Conservation (phyloP, 2,113 vertebrate genomes). For the Lipophrys pholis region DNA sequence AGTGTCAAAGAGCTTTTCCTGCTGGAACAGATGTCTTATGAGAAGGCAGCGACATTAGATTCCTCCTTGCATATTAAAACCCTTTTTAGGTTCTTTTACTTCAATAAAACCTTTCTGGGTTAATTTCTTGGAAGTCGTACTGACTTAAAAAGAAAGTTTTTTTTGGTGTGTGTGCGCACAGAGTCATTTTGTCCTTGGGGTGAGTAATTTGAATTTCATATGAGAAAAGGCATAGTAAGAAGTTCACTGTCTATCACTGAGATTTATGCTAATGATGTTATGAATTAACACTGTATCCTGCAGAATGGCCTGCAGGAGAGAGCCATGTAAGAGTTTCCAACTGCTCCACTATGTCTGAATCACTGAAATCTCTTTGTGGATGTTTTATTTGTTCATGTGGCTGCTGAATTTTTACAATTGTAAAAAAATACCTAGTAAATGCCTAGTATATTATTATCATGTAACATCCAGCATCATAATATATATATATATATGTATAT, state of each 20-base stretch:
- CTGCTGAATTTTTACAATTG: no score
- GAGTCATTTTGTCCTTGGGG: no score
- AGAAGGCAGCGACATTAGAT: conserved; percentile 24
- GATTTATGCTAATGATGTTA: background rate
- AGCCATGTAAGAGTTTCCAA: background rate
- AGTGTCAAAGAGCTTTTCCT: conserved; percentile 21
- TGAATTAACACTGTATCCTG: background rate
- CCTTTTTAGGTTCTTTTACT: background rate
- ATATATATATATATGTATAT: no score
- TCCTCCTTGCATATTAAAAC: background rate
- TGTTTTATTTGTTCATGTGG: conserved; percentile 19
- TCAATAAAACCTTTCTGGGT: no score
- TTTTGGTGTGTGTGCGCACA: no score
- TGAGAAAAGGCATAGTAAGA: background rate
- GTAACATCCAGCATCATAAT: no score
- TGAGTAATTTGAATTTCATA: background rate
- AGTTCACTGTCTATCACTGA: background rate
- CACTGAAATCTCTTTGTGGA: conserved; percentile 9
- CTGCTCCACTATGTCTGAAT: conserved; percentile 2
- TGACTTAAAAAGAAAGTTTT: no score
- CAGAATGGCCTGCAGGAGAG: background rate
- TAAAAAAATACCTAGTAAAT: no score
- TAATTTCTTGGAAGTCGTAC: no score
- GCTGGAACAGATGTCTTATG: conserved; percentile 9
- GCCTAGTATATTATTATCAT: no score